Base-by-base conservation (phyloP, 1,140 invertebrate species). In the Goniozus legneri region DNA sequence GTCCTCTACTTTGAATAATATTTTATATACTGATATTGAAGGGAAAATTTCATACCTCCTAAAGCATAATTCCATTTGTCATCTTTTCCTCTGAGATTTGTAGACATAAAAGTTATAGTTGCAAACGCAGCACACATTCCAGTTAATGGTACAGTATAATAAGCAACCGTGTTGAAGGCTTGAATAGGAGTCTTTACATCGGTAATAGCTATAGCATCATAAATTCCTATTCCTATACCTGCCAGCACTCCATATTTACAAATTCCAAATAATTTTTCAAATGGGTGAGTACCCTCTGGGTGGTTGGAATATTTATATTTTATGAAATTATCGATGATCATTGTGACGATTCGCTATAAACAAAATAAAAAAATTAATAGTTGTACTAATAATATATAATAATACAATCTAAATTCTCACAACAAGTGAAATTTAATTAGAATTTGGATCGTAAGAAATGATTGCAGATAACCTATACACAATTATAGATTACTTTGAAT, bases 271-370 rank as follows among this genome's bases (percentile, higher is more conserved):
- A 83, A 66, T 71, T 88, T 89, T 50, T 80, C 76, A 36, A 79
- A 71, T 24, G 82, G 77, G 65, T 86, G 84, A 45, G 82, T 59
- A 0, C 86, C 86, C 33, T 88, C 85, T 1, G 86, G 86, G 14
- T 81, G 75, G 58, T 86, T 82, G 64, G 84, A 86, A 60, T 87
- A 89, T n/a, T n/a, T n/a, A n/a, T n/a, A n/a, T n/a, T n/a, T n/a
- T n/a, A n/a, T n/a, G n/a, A n/a, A n/a, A n/a, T n/a, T n/a, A n/a
- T n/a, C n/a, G n/a, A n/a, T n/a, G n/a, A n/a, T n/a, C n/a, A n/a
- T n/a, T n/a, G n/a, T n/a, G n/a, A n/a, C n/a, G n/a, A n/a, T n/a
- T n/a, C n/a, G n/a, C n/a, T n/a, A n/a, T n/a, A n/a, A n/a, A n/a
- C n/a, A n/a, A n/a, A 40, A 32, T 41, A 30, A 49, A 16, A 13